phyloP scores from a whole-genome alignment of 2,888 invertebrate genomes.

The Lymantria monacha region DNA sequence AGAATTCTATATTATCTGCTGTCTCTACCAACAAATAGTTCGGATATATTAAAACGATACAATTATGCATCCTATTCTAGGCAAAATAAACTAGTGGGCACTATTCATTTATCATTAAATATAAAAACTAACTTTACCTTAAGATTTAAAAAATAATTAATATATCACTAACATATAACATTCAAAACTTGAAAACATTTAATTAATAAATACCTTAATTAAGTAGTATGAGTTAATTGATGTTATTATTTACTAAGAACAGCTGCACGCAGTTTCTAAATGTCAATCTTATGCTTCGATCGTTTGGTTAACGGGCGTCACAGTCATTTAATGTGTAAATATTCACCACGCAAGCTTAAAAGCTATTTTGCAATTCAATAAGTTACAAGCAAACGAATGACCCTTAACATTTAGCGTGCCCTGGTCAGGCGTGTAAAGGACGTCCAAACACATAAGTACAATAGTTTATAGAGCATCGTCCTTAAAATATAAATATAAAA shows the following conservation, averaged over 20 bases:
- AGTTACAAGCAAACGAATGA: conserved; percentile 62
- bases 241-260: conserved; percentile 37
- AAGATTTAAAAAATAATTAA: no score
- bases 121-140: no score
- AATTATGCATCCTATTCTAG: no score
- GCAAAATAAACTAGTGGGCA: no score
- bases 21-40: no score
- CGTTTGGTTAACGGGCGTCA: conserved; percentile 52
- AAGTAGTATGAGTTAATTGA: not conserved
- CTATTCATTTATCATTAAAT: no score
- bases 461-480: conserved; percentile 39
- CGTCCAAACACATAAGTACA: conserved; percentile 33
- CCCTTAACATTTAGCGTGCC: conserved; percentile 48
- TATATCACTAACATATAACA: no score
- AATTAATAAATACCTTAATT: not conserved
- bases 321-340: conserved; percentile 68
- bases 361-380: conserved; percentile 72
- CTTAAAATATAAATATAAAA: conserved; percentile 14
- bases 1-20: no score
- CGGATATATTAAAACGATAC: no score
- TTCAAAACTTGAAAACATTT: not conserved
- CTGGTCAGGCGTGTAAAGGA: conserved; percentile 35
- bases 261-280: conserved; percentile 54
- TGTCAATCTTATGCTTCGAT: conserved; percentile 53
- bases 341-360: conserved; percentile 57